Percentiles rank a stretch among this genome's conserved stretches.
phyloP scores from a whole-genome alignment of 2,797 vertebrate genomes.

The Crax fasciolata region DNA sequence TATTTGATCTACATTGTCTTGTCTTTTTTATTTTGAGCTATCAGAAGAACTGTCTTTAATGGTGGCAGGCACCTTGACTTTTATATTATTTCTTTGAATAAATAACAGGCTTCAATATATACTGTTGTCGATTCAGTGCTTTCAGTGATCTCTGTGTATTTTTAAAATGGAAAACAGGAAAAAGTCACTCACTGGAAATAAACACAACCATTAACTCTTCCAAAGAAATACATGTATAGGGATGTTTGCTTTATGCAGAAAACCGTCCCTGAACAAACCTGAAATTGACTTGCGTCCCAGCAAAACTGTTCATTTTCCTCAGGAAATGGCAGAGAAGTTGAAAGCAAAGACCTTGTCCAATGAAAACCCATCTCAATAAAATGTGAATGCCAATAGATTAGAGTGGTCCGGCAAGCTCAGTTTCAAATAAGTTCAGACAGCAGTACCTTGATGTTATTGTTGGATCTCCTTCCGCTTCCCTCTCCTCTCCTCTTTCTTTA shows the following conservation, averaged over 20 bases:
- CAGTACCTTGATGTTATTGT: neutral
- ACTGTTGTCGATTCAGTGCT: neutral
- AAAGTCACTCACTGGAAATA: neutral
- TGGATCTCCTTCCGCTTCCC: neutral
- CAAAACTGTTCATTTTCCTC: slow-evolving; percentile 56
- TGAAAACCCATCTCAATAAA: slow-evolving; percentile 49
- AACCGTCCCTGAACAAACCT: neutral
- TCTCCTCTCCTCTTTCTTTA: neutral
- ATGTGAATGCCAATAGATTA: slow-evolving; percentile 49
- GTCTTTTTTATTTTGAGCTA: neutral
- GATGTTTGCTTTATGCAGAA: neutral
- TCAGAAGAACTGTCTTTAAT: neutral
- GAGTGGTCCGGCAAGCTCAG: slow-evolving; percentile 29
- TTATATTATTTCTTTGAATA: neutral
- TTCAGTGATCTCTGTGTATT: neutral
- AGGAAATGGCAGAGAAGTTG: slow-evolving; percentile 54
- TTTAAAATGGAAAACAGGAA: neutral
- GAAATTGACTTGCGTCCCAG: neutral
- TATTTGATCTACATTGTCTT: neutral
- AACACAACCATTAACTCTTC: neutral
- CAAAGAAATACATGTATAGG: neutral
- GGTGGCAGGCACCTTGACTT: neutral
- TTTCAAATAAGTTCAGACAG: slow-evolving; percentile 38
- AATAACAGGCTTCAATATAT: neutral
- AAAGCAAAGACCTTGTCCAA: slow-evolving; percentile 64